A percentile compares a stretch with the other conserved stretches of the same genome.
These are phyloP conservation scores for Rhinichthys osculus DNA, from an alignment of 2,797 vertebrate species.

Conservation along the genomic window DNA sequence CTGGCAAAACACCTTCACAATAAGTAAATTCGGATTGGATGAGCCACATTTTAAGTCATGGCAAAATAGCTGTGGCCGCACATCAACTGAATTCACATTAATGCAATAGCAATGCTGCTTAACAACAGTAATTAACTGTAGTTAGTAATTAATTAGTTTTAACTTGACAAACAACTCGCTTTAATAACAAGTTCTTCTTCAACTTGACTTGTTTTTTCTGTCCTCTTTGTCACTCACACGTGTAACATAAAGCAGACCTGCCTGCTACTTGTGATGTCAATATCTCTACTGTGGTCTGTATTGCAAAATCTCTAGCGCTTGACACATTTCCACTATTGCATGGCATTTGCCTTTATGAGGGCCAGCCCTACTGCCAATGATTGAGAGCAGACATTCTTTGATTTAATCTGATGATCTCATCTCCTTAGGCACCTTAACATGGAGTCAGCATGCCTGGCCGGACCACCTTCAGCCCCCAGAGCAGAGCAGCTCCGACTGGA, in stretches of 20 bases:
- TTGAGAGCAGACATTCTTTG: constrained; percentile 12
- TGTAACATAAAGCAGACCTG: constrained; percentile 6
- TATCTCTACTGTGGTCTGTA: neutral
- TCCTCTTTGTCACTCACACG: neutral
- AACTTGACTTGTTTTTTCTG: constrained; percentile 7
- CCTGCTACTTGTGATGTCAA: neutral
- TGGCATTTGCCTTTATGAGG: neutral
- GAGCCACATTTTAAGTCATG: neutral
- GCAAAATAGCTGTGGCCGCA: neutral
- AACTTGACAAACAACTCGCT: neutral
- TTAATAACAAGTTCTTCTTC: neutral
- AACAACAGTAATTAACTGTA: neutral
- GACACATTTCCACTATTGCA: neutral
- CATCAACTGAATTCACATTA: neutral
- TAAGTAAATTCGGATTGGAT: neutral
- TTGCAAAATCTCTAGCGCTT: constrained; percentile 1
- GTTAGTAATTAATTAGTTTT: neutral
- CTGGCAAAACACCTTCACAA: neutral
- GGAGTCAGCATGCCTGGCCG: constrained; percentile 32
- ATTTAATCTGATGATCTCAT: constrained; percentile 58
- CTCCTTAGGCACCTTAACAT: constrained; percentile 54
- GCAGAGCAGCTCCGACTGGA: neutral
- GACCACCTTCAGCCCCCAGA: constrained; percentile 43
- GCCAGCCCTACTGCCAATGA: constrained; percentile 12
- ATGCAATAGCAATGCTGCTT: neutral